Percentiles rank a stretch among this genome's conserved stretches.
Evolutionary conservation across 2,113 vertebrate genomes (phyloP).

Genomic region (Laticauda laticaudata): DNA sequence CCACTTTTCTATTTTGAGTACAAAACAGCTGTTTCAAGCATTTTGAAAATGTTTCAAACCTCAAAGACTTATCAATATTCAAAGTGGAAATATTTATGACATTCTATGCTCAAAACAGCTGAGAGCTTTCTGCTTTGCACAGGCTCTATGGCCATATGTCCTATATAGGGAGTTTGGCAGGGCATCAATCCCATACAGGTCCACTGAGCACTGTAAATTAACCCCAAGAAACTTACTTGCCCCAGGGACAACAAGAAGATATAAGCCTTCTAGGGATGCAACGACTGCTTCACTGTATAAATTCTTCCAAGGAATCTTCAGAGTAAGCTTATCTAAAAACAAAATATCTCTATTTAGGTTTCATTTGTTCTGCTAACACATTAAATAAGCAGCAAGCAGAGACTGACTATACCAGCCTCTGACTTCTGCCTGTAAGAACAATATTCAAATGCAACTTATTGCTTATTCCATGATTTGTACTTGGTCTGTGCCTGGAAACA

Average conservation of each 20-base stretch:
- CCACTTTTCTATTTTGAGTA: not conserved
- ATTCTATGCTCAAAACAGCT: not conserved
- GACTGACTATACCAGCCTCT: not conserved
- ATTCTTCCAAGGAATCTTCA: conserved; percentile 99
- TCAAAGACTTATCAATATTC: not conserved
- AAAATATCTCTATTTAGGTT: conserved; percentile 7
- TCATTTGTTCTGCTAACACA: not conserved
- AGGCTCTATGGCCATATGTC: not conserved
- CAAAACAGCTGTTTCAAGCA: not conserved
- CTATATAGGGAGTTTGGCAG: not conserved
- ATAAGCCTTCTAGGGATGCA: conserved; percentile 90
- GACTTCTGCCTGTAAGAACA: not conserved
- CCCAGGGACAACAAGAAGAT: conserved; percentile 92
- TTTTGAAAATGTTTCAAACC: not conserved
- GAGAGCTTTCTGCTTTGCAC: not conserved
- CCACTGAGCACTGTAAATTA: not conserved
- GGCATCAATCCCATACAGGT: not conserved
- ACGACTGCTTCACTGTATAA: conserved; percentile 94
- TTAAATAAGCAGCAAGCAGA: not conserved
- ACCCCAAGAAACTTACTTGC: conserved; percentile 80
- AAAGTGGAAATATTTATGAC: not conserved
- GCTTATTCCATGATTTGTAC: not conserved
- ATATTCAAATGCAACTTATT: not conserved
- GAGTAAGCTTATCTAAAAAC: conserved; percentile 86
- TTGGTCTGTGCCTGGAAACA: not conserved